Conservation (phyloP, 2,888 invertebrate species). For the Tenthredo notha region DNA sequence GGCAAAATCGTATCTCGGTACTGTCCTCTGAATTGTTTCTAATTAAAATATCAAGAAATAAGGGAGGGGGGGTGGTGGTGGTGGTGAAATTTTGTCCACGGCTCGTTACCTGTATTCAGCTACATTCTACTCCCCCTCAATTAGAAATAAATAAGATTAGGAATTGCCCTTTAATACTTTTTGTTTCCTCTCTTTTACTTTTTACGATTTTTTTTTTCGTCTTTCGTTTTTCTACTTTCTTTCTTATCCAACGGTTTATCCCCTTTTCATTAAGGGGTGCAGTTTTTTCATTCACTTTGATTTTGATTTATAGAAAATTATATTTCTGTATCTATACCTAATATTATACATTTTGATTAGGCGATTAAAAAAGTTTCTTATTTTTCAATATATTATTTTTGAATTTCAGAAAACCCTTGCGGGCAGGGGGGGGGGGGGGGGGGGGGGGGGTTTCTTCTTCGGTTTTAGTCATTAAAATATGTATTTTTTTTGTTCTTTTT, state of each 20-base stretch:
- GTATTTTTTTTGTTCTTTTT: neutral
- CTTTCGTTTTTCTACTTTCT: neutral
- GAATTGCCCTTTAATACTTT: neutral
- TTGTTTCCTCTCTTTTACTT: neutral
- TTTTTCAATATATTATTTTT: too few relatives aligned
- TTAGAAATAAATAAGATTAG: neutral
- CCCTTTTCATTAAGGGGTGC: too few relatives aligned
- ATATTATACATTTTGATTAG: neutral
- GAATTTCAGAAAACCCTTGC: too few relatives aligned
- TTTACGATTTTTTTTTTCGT: neutral
- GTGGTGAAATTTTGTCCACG: conserved; percentile 30
- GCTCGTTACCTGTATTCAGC: neutral
- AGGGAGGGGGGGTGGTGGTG: neutral
- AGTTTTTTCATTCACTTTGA: neutral
- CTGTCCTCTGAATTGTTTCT: conserved; percentile 41
- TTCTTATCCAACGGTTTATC: neutral
- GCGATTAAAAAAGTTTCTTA: neutral
- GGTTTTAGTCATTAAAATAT: neutral
- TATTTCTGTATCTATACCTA: too few relatives aligned
- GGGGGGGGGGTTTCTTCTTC: too few relatives aligned
- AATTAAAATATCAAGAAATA: conserved; percentile 36
- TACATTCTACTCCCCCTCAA: neutral
- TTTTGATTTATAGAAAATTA: neutral
- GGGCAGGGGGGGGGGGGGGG: too few relatives aligned
- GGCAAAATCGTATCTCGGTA: conserved; percentile 5